A percentile compares a stretch with the other conserved stretches of the same genome.
Conservation (phyloP, 2,888 invertebrate species). For the Desoria tigrina region DNA sequence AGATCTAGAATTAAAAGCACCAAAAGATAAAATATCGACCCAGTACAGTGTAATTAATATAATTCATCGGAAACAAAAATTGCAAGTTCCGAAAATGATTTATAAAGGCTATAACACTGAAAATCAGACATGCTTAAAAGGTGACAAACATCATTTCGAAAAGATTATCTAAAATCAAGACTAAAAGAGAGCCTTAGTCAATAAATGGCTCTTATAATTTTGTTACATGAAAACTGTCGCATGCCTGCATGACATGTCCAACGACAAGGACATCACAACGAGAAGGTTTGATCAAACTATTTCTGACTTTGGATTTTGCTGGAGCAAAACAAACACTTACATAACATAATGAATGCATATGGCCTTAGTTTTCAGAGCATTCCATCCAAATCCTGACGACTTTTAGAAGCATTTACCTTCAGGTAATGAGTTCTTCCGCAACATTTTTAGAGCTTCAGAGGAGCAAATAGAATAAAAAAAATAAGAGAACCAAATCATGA, state of each 20-base stretch:
- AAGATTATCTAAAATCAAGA: too few relatives aligned
- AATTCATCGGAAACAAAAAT: too few relatives aligned
- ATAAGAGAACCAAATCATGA: constrained; percentile 32
- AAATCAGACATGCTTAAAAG: too few relatives aligned
- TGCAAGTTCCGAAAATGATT: too few relatives aligned
- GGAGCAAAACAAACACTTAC: constrained; percentile 53
- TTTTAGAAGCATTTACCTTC: constrained; percentile 54
- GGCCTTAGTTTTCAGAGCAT: constrained; percentile 53
- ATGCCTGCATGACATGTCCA: not conserved
- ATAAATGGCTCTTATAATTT: too few relatives aligned
- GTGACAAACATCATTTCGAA: too few relatives aligned
- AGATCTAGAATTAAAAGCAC: too few relatives aligned
- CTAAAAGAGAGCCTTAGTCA: too few relatives aligned
- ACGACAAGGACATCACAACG: not conserved
- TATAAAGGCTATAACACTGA: too few relatives aligned
- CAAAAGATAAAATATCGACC: too few relatives aligned
- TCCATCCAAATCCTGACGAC: constrained; percentile 53
- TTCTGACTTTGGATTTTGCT: constrained; percentile 18
- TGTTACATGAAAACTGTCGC: not conserved
- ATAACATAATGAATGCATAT: constrained; percentile 54
- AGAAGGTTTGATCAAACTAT: not conserved
- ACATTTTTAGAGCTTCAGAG: constrained; percentile 61
- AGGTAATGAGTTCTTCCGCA: constrained; percentile 59
- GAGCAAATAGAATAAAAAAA: constrained; percentile 54
- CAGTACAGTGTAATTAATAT: too few relatives aligned